phyloP scores from a whole-genome alignment of 2,113 vertebrate genomes.

The Bubo scandiacus region DNA sequence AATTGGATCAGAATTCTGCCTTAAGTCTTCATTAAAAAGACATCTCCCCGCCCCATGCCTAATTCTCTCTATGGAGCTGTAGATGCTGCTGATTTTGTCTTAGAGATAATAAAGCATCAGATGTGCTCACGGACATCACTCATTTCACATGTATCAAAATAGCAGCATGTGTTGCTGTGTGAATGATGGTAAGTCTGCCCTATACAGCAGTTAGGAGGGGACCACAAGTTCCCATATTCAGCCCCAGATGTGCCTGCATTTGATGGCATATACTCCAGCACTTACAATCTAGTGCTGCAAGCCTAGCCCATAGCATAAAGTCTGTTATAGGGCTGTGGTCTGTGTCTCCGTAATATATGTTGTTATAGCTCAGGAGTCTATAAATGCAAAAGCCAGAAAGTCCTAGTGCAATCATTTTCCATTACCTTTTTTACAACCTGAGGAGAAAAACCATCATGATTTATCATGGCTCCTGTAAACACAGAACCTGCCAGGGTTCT shows the following conservation, averaged over 20 bases:
- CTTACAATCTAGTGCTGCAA: accelerated
- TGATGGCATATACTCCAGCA: not conserved
- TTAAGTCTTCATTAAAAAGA: slow-evolving; percentile 17
- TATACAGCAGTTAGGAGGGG: not conserved
- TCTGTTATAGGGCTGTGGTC: not conserved
- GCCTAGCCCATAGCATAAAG: accelerated
- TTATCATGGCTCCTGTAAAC: not conserved
- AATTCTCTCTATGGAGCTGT: not conserved
- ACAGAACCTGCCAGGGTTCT: not conserved
- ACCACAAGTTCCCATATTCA: not conserved
- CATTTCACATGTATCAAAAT: not conserved
- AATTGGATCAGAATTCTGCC: not conserved
- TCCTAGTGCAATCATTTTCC: not conserved
- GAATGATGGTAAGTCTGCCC: not conserved
- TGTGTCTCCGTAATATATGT: not conserved
- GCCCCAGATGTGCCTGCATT: not conserved
- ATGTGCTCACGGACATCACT: not conserved
- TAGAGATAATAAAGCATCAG: not conserved
- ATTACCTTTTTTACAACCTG: not conserved
- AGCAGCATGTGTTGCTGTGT: not conserved
- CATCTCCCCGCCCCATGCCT: not conserved
- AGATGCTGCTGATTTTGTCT: not conserved
- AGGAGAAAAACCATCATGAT: not conserved
- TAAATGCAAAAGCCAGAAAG: not conserved
- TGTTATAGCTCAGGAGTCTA: not conserved